Evolutionary conservation across 2,888 invertebrate species (phyloP).

Genomic region (Notodonta dromedarius): DNA sequence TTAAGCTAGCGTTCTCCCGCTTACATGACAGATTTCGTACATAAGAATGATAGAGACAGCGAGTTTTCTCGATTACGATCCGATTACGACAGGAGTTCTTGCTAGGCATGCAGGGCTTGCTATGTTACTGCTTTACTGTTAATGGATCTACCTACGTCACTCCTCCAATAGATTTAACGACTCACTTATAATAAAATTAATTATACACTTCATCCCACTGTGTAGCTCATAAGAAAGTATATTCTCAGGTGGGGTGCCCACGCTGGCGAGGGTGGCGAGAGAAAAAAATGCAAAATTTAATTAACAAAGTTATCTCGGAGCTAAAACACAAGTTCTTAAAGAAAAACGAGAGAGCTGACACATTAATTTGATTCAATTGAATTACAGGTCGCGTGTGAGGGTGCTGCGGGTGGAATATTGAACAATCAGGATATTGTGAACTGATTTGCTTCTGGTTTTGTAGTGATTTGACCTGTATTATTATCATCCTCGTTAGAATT

Average conservation of each 20-base stretch:
- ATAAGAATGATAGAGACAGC: no score
- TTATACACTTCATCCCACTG: constrained; percentile 27
- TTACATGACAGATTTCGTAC: no score
- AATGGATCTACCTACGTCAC: no score
- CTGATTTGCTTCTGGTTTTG: not conserved
- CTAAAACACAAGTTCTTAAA: constrained; percentile 80
- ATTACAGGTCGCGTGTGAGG: constrained; percentile 73
- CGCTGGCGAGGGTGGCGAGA: constrained; percentile 38
- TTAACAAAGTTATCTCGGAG: constrained; percentile 79
- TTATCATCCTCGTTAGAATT: no score
- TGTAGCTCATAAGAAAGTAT: constrained; percentile 58
- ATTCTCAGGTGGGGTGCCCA: constrained; percentile 58
- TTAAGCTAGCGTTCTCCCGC: no score
- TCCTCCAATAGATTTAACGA: not conserved
- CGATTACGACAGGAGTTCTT: no score
- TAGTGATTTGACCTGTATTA: not conserved
- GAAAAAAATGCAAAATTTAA: constrained; percentile 79
- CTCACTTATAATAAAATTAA: constrained; percentile 10
- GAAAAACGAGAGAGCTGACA: constrained; percentile 79
- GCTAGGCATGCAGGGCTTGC: no score
- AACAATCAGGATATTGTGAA: constrained; percentile 27
- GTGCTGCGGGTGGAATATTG: constrained; percentile 66
- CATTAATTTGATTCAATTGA: constrained; percentile 79
- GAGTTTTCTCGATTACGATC: no score
- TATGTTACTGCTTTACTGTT: no score